These are phyloP conservation scores for Aptenodytes forsteri DNA, from an alignment of 2,113 vertebrate genomes.

Conservation along the genomic window DNA sequence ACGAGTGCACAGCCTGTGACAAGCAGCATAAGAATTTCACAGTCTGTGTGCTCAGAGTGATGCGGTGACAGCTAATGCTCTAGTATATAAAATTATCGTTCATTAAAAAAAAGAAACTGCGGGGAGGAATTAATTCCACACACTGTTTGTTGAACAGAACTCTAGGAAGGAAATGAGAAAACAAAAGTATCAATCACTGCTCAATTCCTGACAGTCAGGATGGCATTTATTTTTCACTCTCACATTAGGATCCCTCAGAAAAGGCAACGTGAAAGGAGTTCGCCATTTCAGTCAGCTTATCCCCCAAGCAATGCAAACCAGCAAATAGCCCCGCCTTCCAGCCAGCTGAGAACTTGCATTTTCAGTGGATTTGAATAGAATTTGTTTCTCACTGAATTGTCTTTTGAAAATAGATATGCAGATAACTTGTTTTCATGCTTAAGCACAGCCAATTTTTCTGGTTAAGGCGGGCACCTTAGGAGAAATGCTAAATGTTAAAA, in stretches of 20 bases:
- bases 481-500: not conserved
- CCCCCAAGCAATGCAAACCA: not conserved
- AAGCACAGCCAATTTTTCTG: not conserved
- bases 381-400: not conserved
- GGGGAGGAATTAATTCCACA: not conserved
- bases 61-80: not conserved
- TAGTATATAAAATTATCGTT: not conserved
- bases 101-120: not conserved
- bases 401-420: not conserved
- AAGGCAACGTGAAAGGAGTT: not conserved
- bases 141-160: not conserved
- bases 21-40: not conserved
- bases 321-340: rapidly evolving
- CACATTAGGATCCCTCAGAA: not conserved
- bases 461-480: not conserved
- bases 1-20: not conserved
- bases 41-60: not conserved
- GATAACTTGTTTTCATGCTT: not conserved
- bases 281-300: not conserved
- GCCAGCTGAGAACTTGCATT: not conserved
- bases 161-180: not conserved
- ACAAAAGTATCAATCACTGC: not conserved
- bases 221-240: not conserved
- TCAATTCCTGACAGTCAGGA: rapidly evolving
- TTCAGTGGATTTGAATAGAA: not conserved